phyloP scores from a whole-genome alignment of 2,113 vertebrate species.

The Engystomops pustulosus region DNA sequence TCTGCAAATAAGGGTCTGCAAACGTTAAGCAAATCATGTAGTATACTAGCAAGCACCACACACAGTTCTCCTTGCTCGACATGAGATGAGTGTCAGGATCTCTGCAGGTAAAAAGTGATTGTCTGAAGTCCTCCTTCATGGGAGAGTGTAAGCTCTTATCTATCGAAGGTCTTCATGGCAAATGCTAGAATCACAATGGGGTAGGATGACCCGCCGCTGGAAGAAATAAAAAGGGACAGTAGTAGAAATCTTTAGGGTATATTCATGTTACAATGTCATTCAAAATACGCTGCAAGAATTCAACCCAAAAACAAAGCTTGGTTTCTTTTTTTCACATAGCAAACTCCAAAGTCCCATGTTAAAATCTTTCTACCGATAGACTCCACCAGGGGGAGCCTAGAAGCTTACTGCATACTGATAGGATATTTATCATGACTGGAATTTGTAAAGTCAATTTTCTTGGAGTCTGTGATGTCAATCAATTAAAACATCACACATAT shows the following conservation, averaged over 20 bases:
- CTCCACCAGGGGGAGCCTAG: no score
- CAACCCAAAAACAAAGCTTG: no score
- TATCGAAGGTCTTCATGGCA: constrained; percentile 61
- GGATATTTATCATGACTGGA: no score
- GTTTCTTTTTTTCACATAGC: no score
- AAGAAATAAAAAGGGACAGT: constrained; percentile 44
- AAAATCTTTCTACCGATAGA: background rate
- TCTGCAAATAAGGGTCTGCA: constrained; percentile 30
- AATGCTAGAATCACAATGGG: constrained; percentile 83
- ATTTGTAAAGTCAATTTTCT: no score
- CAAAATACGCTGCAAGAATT: no score
- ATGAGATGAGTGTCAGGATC: constrained; percentile 65
- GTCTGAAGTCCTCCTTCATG: constrained; percentile 69
- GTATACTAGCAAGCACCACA: constrained; percentile 68
- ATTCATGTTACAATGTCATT: no score
- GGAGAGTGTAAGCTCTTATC: constrained; percentile 61
- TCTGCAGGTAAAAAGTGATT: constrained; percentile 67
- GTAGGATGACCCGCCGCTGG: constrained; percentile 95
- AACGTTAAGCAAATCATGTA: constrained; percentile 61
- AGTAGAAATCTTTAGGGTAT: no score
- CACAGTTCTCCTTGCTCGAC: constrained; percentile 66
- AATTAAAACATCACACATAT: no score
- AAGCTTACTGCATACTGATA: no score
- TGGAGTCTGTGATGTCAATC: no score
- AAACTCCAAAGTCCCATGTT: background rate